Evolutionary conservation across 2,888 invertebrate species (phyloP), one percentile per base, ranked within the genome.

Genomic region (Synanthedon vespiformis): DNA sequence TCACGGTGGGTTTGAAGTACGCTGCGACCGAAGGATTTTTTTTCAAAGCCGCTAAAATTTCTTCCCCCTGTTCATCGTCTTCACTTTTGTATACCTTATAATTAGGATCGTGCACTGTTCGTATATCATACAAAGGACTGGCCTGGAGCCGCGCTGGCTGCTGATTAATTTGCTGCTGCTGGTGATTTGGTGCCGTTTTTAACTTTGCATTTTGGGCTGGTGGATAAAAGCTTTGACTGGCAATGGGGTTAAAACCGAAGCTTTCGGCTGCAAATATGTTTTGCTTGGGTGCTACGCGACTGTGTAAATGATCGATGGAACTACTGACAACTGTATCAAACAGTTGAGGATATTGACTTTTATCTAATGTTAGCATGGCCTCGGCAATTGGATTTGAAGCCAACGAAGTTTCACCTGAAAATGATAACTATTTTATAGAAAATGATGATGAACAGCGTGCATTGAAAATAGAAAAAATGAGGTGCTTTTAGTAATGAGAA

Each of bases 51-150:
- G 80, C 69, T 65, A 86, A 71, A 55, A 86, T 85, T 55, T 82
- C 80, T 67, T 78, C 78, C 50, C 74, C 78, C 62, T 82, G 72
- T 59, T 79, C 73, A 14, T 74, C 70, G 59, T 84, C 80, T 63
- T 86, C 84, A n/a, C 83, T 76, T 58, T 83, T 83, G 61, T 82
- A 85, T 41, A 85, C 77, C 73, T 80, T 86, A 64, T 88, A 88
- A 68, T 82, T 78, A 52, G 83, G 74, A 58, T 88, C 87, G 53
- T 88, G 88, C 47, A 86, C 71, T 50, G 84, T 84, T 63, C 74
- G 70, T 59, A 88, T 86, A 57, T 88, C 81, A 64, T 86, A 88
- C 69, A 82, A 70, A 51, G 85, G 80, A 40, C 68, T 70, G 55
- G 68, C 64, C 61, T 74, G 72, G 65, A 78, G 77, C 53, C 73